These are phyloP conservation scores for Lepus townsendii DNA, from an alignment of 2,797 vertebrate species.

Conservation along the genomic window DNA sequence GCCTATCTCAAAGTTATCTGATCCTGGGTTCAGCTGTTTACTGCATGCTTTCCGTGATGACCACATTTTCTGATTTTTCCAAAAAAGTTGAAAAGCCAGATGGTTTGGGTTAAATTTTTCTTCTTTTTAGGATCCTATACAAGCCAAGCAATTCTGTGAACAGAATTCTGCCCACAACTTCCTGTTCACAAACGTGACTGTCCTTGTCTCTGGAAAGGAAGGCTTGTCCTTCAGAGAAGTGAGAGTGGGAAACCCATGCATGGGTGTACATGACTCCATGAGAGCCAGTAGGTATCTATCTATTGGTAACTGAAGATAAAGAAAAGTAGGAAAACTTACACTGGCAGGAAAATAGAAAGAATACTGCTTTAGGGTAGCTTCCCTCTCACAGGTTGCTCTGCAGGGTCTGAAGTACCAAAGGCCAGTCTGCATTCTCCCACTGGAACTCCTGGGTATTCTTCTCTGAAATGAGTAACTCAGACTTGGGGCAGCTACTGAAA, in stretches of 20 bases:
- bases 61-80: conserved; percentile 36
- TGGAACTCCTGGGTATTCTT: neutral
- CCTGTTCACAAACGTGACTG: neutral
- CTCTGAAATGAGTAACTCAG: neutral
- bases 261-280: rapidly evolving
- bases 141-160: neutral
- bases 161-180: neutral
- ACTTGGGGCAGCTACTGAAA: neutral
- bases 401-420: no score
- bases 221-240: neutral
- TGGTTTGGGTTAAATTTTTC: neutral
- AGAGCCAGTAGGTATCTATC: neutral
- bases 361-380: neutral
- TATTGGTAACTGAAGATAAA: neutral
- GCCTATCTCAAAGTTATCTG: neutral
- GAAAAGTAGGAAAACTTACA: neutral
- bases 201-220: neutral
- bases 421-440: neutral
- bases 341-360: neutral
- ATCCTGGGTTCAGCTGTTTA: neutral
- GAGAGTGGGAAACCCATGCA: neutral
- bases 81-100: neutral
- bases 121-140: neutral
- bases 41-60: neutral
- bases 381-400: rapidly evolving